Evolutionary conservation across 1,140 invertebrate genomes (phyloP).

Genomic region (Schlechtendalia chinensis): DNA sequence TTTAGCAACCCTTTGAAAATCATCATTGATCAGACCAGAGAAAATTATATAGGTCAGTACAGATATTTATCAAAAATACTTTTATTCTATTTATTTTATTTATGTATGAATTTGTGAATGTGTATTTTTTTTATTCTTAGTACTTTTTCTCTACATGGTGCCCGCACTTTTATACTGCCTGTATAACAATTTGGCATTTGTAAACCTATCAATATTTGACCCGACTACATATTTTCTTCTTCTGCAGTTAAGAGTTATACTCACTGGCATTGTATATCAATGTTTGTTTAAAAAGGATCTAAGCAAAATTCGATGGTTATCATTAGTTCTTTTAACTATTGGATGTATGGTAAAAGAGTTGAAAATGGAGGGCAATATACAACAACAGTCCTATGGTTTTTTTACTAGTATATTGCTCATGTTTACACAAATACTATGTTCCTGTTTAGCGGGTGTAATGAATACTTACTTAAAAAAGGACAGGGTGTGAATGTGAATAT

Average conservation of each 20-base stretch:
- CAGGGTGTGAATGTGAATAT: constrained; percentile 80
- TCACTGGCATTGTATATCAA: constrained; percentile 91
- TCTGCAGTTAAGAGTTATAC: constrained; percentile 87
- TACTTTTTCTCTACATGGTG: constrained; percentile 72
- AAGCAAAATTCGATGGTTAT: constrained; percentile 83
- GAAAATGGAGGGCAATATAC: constrained; percentile 59
- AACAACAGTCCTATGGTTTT: background rate
- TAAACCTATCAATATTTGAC: constrained; percentile 86
- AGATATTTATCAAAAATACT: background rate
- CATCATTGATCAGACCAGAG: background rate
- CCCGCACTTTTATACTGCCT: constrained; percentile 88
- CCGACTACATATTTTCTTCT: constrained; percentile 92
- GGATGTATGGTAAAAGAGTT: constrained; percentile 92
- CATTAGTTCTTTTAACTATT: constrained; percentile 77
- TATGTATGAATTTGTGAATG: background rate
- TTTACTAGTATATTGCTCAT: constrained; percentile 51
- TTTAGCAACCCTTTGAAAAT: constrained; percentile 11
- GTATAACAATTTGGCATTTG: constrained; percentile 93
- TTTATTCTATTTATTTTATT: background rate
- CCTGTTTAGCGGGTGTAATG: constrained; percentile 94
- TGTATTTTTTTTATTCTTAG: background rate
- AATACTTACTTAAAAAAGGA: constrained; percentile 82
- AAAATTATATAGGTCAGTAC: constrained; percentile 36
- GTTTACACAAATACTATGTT: constrained; percentile 76
- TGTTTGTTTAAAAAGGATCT: constrained; percentile 83